Evolutionary conservation across 2,888 invertebrate genomes (phyloP), one percentile per base, ranked within the genome.

Genomic region (Cheilosia scutellata): DNA sequence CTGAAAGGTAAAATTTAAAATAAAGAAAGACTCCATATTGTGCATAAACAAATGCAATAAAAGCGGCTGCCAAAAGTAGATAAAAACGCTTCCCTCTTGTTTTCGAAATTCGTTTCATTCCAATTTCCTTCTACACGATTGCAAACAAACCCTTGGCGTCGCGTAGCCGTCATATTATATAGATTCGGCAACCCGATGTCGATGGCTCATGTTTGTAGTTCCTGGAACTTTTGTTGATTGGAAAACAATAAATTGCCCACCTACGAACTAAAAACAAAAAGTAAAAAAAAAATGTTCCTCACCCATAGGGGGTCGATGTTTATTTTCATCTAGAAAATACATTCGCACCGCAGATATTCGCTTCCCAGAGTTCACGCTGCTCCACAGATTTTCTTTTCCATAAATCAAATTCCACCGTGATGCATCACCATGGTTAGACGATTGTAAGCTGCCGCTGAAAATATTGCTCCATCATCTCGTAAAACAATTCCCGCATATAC

Each of bases 361-460:
- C 27, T 16, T 33, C 3, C 31, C 11, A 42, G 44, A 11, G 33
- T 44, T 62, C 55, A 27, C 57, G 51, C 55, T 6, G 53, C 33
- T 13, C 27, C 20, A 27, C 47, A 42, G 44, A 44, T 20, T 68
- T 75, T 70, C 57, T 55, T 37, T 57, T 70, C 16, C 58, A 49
- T 51, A 62, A 68, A 62, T 51, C 57, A 70, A 68, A 68, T 76
- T 13, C 60, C 76, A 58, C 51, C 60, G 55, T 72, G 71, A 80
- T 71, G 51, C 71, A 79, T 84, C 33, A 53, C 65, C n/a, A 40
- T 20, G 71, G 66, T 60, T 71, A 49, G 74, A 33, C 31, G 74
- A 53, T 53, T 79, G 79, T 84, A 72, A 83, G 70, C 84, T 84
- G 58, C 65, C 40, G 58, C 49, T 82, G 66, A 71, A 86, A 76